A percentile compares a stretch with the other conserved stretches of the same genome.
phyloP scores from a whole-genome alignment of 2,888 invertebrate genomes.

The Strigamia transsilvanica region DNA sequence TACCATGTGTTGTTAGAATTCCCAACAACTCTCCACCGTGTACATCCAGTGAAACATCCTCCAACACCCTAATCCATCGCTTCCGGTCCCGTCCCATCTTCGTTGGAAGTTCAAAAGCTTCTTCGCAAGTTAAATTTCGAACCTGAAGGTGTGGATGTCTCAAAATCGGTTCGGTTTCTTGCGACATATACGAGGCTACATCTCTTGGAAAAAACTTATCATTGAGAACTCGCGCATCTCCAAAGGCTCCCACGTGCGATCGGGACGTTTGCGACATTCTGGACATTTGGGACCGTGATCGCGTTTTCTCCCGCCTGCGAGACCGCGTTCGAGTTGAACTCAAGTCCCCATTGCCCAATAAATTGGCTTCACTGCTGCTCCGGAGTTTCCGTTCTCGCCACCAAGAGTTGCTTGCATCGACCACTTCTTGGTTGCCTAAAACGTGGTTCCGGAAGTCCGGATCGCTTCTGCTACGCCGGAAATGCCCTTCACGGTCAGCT shows the following conservation, averaged over 20 bases:
- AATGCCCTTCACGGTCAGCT: conserved; percentile 53
- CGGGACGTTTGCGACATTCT: conserved; percentile 53
- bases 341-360: conserved; percentile 66
- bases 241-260: conserved; percentile 56
- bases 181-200: conserved; percentile 58
- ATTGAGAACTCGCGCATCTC: conserved; percentile 59
- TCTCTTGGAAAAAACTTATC: conserved; percentile 62
- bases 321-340: conserved; percentile 23
- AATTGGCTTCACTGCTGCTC: conserved; percentile 87
- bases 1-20: conserved; percentile 81
- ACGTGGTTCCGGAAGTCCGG: conserved; percentile 82
- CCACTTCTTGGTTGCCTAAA: conserved; percentile 63
- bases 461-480: conserved; percentile 75
- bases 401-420: conserved; percentile 50
- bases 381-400: conserved; percentile 58
- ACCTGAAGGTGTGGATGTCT: conserved; percentile 68
- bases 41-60: conserved; percentile 85
- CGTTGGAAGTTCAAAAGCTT: conserved; percentile 57
- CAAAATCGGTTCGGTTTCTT: conserved; percentile 56
- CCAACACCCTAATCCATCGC: conserved; percentile 68
- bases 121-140: conserved; percentile 72
- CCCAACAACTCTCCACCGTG: conserved; percentile 91
- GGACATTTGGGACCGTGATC: conserved; percentile 56
- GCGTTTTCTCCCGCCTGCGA: conserved; percentile 54
- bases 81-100: conserved; percentile 58